These are phyloP conservation scores for Acleris sparsana DNA, from an alignment of 2,888 invertebrate species.

Conservation along the genomic window DNA sequence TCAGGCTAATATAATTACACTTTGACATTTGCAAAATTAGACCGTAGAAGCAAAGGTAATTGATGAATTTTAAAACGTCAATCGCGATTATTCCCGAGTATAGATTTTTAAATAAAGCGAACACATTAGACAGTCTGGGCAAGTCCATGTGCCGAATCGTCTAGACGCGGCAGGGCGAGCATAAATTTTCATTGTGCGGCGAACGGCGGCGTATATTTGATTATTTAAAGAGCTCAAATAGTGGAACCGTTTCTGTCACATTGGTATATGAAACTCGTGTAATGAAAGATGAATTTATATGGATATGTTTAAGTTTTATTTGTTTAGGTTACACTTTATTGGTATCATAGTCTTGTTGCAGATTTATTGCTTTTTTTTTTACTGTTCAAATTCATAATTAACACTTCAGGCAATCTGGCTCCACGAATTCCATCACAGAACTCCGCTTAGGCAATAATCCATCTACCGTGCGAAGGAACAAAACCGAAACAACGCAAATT, in stretches of 20 bases:
- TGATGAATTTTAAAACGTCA: constrained; percentile 51
- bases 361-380: too few relatives aligned
- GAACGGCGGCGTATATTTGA: constrained; percentile 69
- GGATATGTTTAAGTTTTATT: neutral
- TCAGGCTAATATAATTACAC: neutral
- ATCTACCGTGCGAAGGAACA: constrained; percentile 64
- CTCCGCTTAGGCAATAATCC: constrained; percentile 54
- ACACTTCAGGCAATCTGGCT: constrained; percentile 39
- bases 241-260: constrained; percentile 48
- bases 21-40: constrained; percentile 5
- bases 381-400: neutral
- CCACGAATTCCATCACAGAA: constrained; percentile 57
- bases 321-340: too few relatives aligned
- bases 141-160: constrained; percentile 44
- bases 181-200: constrained; percentile 60
- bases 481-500: constrained; percentile 74
- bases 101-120: constrained; percentile 58
- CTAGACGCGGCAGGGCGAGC: constrained; percentile 50
- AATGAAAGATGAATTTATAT: constrained; percentile 21
- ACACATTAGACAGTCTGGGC: constrained; percentile 55
- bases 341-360: too few relatives aligned
- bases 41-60: constrained; percentile 24
- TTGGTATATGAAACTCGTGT: constrained; percentile 28
- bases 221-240: constrained; percentile 66
- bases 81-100: constrained; percentile 50